Percentiles rank a stretch among this genome's conserved stretches.
Conservation (phyloP, 2,797 vertebrate genomes). For the Telmatherina bonti region DNA sequence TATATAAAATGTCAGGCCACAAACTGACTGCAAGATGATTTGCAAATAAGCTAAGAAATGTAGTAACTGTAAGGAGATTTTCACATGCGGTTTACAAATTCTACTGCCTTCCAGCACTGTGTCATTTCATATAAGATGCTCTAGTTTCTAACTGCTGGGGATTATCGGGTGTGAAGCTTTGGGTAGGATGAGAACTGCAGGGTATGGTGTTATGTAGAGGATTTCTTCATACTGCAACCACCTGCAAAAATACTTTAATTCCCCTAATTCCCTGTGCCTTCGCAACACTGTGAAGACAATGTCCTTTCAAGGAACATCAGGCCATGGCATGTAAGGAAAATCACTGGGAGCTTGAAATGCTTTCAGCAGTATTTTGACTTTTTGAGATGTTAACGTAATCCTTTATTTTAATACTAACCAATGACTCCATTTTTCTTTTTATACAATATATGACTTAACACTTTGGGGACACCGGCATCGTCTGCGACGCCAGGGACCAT, state of each 20-base stretch:
- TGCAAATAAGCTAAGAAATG: conserved; percentile 27
- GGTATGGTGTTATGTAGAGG: conserved; percentile 28
- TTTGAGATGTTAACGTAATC: neutral
- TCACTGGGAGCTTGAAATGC: conserved; percentile 4
- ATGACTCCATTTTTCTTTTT: neutral
- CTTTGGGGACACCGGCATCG: no score
- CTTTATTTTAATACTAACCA: neutral
- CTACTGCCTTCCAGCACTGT: conserved; percentile 17
- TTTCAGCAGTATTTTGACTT: conserved; percentile 6
- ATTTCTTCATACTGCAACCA: conserved; percentile 35
- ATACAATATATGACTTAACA: neutral
- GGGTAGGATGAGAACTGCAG: conserved; percentile 42
- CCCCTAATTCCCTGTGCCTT: conserved; percentile 5
- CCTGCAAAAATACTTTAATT: conserved; percentile 28
- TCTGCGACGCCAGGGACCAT: no score
- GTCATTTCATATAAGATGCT: conserved; percentile 34
- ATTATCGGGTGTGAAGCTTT: conserved; percentile 51
- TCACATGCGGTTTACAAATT: conserved; percentile 14
- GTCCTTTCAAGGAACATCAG: neutral
- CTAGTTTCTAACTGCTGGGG: conserved; percentile 36
- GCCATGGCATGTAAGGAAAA: conserved; percentile 3
- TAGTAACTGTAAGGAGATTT: conserved; percentile 27
- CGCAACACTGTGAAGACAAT: conserved; percentile 17
- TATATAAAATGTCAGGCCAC: neutral
- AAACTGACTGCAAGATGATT: neutral